phyloP scores from a whole-genome alignment of 2,888 invertebrate species.

The Phoenoteleia sp. region DNA sequence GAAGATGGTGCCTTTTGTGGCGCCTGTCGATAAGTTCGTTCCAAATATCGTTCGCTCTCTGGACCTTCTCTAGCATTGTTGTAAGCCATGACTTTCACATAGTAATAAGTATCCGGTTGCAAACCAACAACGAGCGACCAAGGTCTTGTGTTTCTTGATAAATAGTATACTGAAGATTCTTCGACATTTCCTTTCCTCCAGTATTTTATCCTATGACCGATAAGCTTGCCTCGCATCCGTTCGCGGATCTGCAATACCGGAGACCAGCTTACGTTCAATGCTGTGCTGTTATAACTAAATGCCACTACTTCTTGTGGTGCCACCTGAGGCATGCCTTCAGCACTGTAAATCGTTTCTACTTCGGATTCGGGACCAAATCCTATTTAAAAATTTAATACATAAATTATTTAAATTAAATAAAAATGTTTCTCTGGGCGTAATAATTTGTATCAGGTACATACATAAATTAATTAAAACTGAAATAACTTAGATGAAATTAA shows the following conservation, averaged over 20 bases:
- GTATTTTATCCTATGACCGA: conserved; percentile 97
- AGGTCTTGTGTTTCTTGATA: conserved; percentile 94
- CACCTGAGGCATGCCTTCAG: conserved; percentile 96
- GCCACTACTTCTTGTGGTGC: conserved; percentile 95
- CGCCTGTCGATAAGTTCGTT: conserved; percentile 96
- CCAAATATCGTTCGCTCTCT: conserved; percentile 96
- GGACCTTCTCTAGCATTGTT: conserved; percentile 98
- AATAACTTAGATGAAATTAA: too few relatives aligned
- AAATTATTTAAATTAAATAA: neutral
- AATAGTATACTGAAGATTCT: conserved; percentile 93
- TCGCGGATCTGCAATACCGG: conserved; percentile 95
- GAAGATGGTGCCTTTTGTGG: conserved; percentile 98
- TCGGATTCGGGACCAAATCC: conserved; percentile 92
- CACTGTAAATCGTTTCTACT: conserved; percentile 92
- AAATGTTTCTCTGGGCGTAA: too few relatives aligned
- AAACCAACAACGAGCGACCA: conserved; percentile 98
- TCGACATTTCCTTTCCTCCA: conserved; percentile 93
- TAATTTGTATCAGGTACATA: too few relatives aligned
- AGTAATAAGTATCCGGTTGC: conserved; percentile 97
- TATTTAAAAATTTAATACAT: neutral
- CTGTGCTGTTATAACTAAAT: conserved; percentile 95
- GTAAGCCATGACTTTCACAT: conserved; percentile 97
- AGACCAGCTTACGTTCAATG: conserved; percentile 96
- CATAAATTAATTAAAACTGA: too few relatives aligned
- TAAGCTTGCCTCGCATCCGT: conserved; percentile 94